Conservation (phyloP, 2,113 vertebrate genomes). For the Psittacus erithacus region DNA sequence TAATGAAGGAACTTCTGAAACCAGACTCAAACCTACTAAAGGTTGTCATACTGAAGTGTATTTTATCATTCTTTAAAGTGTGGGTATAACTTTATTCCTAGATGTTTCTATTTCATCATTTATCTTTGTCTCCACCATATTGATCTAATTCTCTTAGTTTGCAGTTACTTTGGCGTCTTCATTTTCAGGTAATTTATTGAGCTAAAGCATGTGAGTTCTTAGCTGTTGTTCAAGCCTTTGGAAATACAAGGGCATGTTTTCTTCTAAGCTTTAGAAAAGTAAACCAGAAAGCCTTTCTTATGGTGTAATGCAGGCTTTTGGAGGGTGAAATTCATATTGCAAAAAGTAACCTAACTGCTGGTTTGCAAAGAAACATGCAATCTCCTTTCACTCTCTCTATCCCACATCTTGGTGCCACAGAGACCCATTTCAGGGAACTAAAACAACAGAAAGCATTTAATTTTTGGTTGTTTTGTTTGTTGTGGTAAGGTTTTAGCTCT, state of each 20-base stretch:
- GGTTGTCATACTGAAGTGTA: slow-evolving; percentile 36
- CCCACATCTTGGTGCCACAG: not conserved
- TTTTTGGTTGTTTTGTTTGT: not conserved
- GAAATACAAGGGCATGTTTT: not conserved
- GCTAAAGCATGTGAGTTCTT: not conserved
- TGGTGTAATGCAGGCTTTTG: not conserved
- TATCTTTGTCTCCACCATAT: not conserved
- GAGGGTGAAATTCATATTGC: not conserved
- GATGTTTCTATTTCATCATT: not conserved
- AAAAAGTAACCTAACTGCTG: not conserved
- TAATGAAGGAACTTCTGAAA: not conserved
- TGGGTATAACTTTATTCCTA: not conserved
- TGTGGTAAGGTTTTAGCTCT: not conserved
- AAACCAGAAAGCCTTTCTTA: not conserved
- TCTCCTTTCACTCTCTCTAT: not conserved
- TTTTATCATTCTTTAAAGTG: not conserved
- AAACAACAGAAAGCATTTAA: not conserved
- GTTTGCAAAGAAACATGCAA: accelerated
- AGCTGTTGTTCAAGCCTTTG: not conserved
- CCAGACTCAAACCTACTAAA: slow-evolving; percentile 14
- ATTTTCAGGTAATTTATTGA: not conserved
- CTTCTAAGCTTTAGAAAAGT: not conserved
- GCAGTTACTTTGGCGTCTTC: not conserved
- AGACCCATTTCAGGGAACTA: not conserved
- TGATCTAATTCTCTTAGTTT: not conserved